Base-by-base conservation (phyloP, 2,797 vertebrate genomes). In the Danio albolineatus region DNA sequence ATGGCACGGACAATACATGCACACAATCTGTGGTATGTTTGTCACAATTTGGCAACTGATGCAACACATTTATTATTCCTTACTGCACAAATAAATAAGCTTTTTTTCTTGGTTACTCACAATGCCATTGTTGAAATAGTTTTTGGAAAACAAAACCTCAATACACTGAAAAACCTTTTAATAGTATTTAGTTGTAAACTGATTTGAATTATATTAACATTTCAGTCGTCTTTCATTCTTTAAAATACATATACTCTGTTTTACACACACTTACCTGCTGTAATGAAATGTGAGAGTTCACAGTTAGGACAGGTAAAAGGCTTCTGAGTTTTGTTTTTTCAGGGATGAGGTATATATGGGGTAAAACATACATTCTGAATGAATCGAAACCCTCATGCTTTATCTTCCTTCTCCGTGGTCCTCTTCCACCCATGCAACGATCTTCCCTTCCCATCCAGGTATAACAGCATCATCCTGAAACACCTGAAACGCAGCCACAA, bases 381-480 rank as follows among this genome's bases (percentile, higher is more conserved):
- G 6, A 14, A 43, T 59, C 44, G 5, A 9, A 62, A 28, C 46
- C 48, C 36, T 17, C 28, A 48, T 41, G 72, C 64, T 82, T 62
- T 91, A 93, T 92, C 94, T 96, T 89, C 95, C 95, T 85, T 96
- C 97, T 78, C 95, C 96, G 0, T 95, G 95, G 84, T 99, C 97
- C 91, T 99, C 98, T 91, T 99, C 98, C 69, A 99, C 96, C 98
- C 98, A 99, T 38, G 98, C 98, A 79, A 99, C 97, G 38, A 99
- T 99, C 92, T 99, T 99, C 59, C 98, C 98, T 86, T 99, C 98
- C 98, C 98, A 99, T 84, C 98, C 97, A 19, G 98, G 98, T 78
- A 99, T 95, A 51, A 98, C 89, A 21, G 97, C 96, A 60, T 97
- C 96, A 14, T 99, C 97, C 36, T 97, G 96, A 90, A 99, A 98